Percentiles rank a stretch among this genome's conserved stretches.
Evolutionary conservation across 2,113 vertebrate genomes (phyloP).

Genomic region (Salminus brasiliensis): DNA sequence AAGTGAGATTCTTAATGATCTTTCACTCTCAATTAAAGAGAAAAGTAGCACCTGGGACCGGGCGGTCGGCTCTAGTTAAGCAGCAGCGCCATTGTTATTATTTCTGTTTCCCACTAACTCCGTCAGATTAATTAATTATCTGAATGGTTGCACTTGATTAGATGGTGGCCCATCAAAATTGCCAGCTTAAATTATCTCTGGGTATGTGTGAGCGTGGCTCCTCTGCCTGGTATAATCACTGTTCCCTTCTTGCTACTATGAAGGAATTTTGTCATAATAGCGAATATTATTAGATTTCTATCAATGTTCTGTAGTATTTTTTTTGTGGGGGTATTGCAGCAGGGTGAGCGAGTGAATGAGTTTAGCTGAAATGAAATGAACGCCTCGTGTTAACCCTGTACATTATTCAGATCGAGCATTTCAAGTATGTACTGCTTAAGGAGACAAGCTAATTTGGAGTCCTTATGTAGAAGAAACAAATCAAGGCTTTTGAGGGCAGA

Average conservation of each 20-base stretch:
- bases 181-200: constrained; percentile 50
- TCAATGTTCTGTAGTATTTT: background rate
- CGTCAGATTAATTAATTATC: constrained; percentile 56
- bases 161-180: constrained; percentile 49
- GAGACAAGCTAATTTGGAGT: constrained; percentile 37
- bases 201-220: background rate
- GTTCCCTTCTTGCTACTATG: background rate
- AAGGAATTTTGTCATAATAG: background rate
- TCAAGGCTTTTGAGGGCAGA: constrained; percentile 7
- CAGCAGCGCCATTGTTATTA: constrained; percentile 47
- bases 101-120: constrained; percentile 44
- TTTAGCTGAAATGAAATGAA: constrained; percentile 21
- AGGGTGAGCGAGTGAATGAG: background rate
- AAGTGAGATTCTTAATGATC: constrained; percentile 84
- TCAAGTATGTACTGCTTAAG: constrained; percentile 1
- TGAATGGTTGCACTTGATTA: constrained; percentile 55
- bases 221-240: constrained; percentile 32
- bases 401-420: constrained; percentile 26
- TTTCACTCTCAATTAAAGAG: constrained; percentile 79
- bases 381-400: constrained; percentile 10
- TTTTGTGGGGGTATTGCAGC: background rate
- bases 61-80: constrained; percentile 36
- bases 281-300: constrained; percentile 29
- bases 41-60: constrained; percentile 63
- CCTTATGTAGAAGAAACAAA: constrained; percentile 42